These are phyloP conservation scores for Meiosimyza decipiens DNA, from an alignment of 2,888 invertebrate species.

Conservation along the genomic window DNA sequence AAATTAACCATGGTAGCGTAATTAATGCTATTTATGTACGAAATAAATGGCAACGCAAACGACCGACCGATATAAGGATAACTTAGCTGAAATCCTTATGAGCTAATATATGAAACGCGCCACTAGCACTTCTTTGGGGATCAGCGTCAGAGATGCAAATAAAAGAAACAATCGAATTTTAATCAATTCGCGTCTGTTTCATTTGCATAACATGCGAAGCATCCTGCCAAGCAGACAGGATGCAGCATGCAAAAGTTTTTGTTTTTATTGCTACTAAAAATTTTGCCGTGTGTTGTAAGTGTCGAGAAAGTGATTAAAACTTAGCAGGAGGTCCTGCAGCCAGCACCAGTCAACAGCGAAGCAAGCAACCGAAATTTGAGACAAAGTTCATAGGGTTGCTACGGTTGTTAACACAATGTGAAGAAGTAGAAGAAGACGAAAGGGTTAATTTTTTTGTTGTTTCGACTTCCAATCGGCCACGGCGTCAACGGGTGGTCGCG, in stretches of 20 bases:
- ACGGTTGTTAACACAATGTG: not conserved
- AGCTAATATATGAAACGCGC: slow-evolving; percentile 37
- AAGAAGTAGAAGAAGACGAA: not conserved
- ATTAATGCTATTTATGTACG: slow-evolving; percentile 19
- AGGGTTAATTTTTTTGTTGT: not conserved
- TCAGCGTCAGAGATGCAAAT: slow-evolving; percentile 51
- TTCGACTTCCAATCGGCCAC: not conserved
- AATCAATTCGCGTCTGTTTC: slow-evolving; percentile 63
- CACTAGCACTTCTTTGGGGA: not conserved
- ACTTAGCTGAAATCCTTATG: slow-evolving; percentile 44
- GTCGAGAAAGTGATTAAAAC: slow-evolving; percentile 32
- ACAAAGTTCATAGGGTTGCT: slow-evolving; percentile 5
- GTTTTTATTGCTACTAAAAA: slow-evolving; percentile 7
- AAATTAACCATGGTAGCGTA: slow-evolving; percentile 27
- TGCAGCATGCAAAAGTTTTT: not conserved
- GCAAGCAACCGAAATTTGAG: not conserved
- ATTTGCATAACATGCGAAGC: slow-evolving; percentile 45
- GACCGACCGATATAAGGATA: slow-evolving; percentile 6
- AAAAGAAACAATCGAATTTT: slow-evolving; percentile 65
- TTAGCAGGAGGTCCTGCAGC: slow-evolving; percentile 26
- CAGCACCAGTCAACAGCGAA: not conserved
- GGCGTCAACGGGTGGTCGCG: slow-evolving; percentile 27
- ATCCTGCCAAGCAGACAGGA: not conserved
- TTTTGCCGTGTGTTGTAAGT: slow-evolving; percentile 11
- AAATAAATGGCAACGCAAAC: not conserved